phyloP scores from a whole-genome alignment of 2,113 vertebrate species.

The Gadus macrocephalus region DNA sequence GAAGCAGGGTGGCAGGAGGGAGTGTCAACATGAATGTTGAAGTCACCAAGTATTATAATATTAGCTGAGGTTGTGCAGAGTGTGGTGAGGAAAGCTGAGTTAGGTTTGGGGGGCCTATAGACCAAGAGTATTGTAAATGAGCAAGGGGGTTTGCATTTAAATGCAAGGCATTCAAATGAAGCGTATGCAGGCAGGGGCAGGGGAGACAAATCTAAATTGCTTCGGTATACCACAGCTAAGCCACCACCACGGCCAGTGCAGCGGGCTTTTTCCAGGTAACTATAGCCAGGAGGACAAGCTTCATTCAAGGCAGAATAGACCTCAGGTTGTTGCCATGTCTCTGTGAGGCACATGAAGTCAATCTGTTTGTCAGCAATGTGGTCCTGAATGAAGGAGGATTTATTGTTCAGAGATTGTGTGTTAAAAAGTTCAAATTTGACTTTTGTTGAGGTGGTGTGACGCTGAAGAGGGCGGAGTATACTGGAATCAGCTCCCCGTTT shows the following conservation, averaged over 20 bases:
- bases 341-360: constrained; percentile 15
- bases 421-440: constrained; percentile 17
- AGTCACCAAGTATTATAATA: background rate
- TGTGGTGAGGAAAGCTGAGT: background rate
- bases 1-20: background rate
- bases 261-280: constrained; percentile 19
- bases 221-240: constrained; percentile 9
- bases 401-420: constrained; percentile 9
- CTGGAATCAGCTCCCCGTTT: constrained; percentile 14
- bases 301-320: constrained; percentile 14
- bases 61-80: background rate
- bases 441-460: background rate
- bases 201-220: background rate
- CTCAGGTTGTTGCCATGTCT: constrained; percentile 18
- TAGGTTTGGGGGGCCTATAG: background rate
- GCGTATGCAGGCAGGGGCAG: background rate
- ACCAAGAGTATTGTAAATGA: background rate
- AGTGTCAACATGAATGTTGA: background rate
- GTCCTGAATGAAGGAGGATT: constrained; percentile 3
- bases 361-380: constrained; percentile 11
- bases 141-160: constrained; percentile 3
- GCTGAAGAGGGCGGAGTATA: constrained; percentile 13
- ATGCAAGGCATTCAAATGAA: no score
- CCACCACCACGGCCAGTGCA: constrained; percentile 22
- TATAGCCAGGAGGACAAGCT: no score